Evolutionary conservation across 1,140 invertebrate species (phyloP).

Genomic region (Brachionus plicatilis): DNA sequence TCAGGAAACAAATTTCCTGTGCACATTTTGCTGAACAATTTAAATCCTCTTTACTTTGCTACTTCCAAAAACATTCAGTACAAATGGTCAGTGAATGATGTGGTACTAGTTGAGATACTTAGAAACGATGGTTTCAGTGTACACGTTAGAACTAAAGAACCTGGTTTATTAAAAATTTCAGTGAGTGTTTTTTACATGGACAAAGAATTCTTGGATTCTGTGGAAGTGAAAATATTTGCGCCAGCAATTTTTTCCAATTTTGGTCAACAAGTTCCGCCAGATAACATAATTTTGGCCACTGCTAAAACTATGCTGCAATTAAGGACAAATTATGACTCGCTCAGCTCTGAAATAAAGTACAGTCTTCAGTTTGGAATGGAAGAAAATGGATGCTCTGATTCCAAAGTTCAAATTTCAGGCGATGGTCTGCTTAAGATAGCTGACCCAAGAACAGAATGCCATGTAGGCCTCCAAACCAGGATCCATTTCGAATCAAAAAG

Average conservation of each 20-base stretch:
- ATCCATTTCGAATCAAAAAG: not conserved
- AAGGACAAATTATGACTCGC: not conserved
- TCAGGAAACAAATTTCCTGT: not conserved
- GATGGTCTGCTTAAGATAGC: not conserved
- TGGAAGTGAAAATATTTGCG: not conserved
- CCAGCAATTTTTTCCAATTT: not conserved
- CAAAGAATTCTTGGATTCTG: not conserved
- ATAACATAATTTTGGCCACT: not conserved
- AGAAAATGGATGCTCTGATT: not conserved
- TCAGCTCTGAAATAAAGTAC: not conserved
- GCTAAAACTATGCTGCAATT: not conserved
- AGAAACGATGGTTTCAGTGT: not conserved
- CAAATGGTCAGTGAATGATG: not conserved
- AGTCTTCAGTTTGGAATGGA: not conserved
- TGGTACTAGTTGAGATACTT: not conserved
- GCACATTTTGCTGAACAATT: not conserved
- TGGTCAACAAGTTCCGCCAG: not conserved
- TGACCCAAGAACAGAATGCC: not conserved
- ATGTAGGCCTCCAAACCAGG: not conserved
- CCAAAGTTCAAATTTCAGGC: not conserved
- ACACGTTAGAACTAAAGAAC: not conserved
- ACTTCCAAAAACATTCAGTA: not conserved
- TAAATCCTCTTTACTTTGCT: not conserved
- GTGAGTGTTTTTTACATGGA: not conserved
- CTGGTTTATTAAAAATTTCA: not conserved